phyloP scores from a whole-genome alignment of 64 coral and sea anemone species.

The Montipora sp. region DNA sequence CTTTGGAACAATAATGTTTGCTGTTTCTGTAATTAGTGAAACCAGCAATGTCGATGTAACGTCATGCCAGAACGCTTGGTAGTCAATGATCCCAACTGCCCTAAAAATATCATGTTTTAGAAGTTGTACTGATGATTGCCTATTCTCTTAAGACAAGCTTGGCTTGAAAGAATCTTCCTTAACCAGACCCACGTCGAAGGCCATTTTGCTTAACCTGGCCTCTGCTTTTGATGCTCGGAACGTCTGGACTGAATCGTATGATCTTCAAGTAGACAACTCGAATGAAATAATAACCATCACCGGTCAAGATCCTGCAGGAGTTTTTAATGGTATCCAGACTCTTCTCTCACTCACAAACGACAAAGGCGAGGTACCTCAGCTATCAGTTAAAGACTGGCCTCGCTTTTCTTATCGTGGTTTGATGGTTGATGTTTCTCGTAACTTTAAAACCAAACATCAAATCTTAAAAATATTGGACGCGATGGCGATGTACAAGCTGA shows the following conservation, averaged over 20 bases:
- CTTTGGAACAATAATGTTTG: too few species aligned
- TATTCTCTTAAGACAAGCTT: background rate
- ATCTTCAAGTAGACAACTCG: constrained; percentile 25
- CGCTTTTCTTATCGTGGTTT: constrained; percentile 42
- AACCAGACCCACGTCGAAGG: background rate
- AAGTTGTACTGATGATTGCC: too few species aligned
- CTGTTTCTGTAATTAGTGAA: too few species aligned
- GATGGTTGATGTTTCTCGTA: constrained; percentile 48
- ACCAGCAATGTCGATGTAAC: too few species aligned
- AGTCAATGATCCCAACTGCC: too few species aligned
- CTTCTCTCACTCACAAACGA: constrained; percentile 18
- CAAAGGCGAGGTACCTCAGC: constrained; percentile 9
- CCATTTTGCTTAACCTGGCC: background rate
- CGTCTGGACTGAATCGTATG: constrained; percentile 18
- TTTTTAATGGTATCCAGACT: constrained; percentile 61
- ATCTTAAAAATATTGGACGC: constrained; percentile 21
- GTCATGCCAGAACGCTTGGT: too few species aligned
- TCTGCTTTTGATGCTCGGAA: background rate
- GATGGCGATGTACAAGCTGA: constrained; percentile 60
- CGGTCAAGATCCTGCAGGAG: constrained; percentile 17
- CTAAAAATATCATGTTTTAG: too few species aligned
- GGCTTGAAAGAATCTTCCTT: background rate
- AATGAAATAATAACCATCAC: constrained; percentile 44
- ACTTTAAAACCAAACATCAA: constrained; percentile 23
- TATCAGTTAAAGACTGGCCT: constrained; percentile 22